Conservation (phyloP, 2,888 invertebrate species). For the Nesidiocoris tenuis region DNA sequence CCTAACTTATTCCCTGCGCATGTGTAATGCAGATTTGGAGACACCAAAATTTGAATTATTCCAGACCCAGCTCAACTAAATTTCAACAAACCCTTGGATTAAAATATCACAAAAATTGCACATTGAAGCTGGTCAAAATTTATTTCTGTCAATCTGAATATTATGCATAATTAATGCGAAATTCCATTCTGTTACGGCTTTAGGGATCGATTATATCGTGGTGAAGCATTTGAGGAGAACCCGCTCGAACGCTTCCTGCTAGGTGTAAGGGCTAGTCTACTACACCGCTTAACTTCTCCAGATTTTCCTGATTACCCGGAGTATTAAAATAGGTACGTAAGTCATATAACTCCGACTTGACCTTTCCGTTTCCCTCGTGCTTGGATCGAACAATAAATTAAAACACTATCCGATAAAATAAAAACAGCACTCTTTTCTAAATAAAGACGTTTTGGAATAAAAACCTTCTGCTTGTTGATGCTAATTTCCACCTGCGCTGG, state of each 20-base stretch:
- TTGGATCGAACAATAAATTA: conserved; percentile 16
- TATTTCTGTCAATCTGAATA: not conserved
- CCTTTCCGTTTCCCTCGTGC: conserved; percentile 16
- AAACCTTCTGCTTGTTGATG: not conserved
- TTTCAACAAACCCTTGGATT: no score
- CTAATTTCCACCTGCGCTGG: not conserved
- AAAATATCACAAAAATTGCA: no score
- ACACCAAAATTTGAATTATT: no score
- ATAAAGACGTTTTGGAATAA: not conserved
- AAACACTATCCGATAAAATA: not conserved
- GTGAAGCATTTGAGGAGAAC: conserved; percentile 36
- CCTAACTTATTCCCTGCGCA: no score
- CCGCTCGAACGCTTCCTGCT: conserved; percentile 41
- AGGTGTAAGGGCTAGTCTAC: conserved; percentile 41
- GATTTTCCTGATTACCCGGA: conserved; percentile 34
- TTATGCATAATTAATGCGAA: conserved; percentile 13
- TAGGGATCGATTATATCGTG: conserved; percentile 38
- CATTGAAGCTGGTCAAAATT: not conserved
- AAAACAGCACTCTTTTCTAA: no score
- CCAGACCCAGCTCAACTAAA: no score
- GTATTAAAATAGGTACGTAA: conserved; percentile 41
- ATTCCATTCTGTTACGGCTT: conserved; percentile 31
- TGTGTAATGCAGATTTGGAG: no score
- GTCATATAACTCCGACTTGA: not conserved
- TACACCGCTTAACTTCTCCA: conserved; percentile 35